phyloP scores from a whole-genome alignment of 2,797 vertebrate species.

The Siniperca undulata region DNA sequence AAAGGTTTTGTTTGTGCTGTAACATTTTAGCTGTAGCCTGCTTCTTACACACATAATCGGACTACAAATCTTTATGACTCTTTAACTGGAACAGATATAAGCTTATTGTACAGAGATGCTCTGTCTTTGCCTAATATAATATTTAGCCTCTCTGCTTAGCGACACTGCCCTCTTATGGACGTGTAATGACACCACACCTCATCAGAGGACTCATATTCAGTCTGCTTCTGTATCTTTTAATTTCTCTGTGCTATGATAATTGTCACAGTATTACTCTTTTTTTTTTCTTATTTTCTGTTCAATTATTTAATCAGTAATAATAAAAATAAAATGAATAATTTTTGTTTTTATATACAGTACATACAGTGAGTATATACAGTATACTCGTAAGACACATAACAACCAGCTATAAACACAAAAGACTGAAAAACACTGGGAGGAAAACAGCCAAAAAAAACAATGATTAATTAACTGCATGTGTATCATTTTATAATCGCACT shows the following conservation, averaged over 20 bases:
- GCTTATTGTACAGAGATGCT: not conserved
- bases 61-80: not conserved
- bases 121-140: not conserved
- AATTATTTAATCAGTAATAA: not conserved
- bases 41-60: not conserved
- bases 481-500: not conserved
- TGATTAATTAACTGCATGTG: not conserved
- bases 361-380: not conserved
- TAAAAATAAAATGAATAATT: not conserved
- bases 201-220: not conserved
- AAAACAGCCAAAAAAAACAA: not conserved
- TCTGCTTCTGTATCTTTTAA: not conserved
- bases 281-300: not conserved
- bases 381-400: not conserved
- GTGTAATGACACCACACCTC: not conserved
- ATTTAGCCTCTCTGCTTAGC: not conserved
- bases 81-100: not conserved
- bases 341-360: not conserved
- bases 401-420: not conserved
- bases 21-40: not conserved
- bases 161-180: conserved; percentile 61
- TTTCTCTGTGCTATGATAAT: not conserved
- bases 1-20: conserved; percentile 1
- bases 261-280: not conserved
- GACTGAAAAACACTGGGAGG: rapidly evolving